Percentiles rank a stretch among this genome's conserved stretches.
phyloP scores from a whole-genome alignment of 2,113 vertebrate species.

The Centropristis striata region DNA sequence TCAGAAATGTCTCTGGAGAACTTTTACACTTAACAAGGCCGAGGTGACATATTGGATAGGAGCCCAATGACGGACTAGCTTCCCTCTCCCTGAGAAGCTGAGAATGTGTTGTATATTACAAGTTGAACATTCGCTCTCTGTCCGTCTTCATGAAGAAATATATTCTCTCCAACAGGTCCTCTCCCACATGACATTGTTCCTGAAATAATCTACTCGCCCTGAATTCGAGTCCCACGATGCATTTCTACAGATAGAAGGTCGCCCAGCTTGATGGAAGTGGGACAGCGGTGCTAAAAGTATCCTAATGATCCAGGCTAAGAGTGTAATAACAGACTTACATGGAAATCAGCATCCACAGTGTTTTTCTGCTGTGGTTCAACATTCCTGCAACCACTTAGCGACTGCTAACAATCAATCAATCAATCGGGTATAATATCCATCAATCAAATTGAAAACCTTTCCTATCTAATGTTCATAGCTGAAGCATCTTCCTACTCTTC shows the following conservation, averaged over 20 bases:
- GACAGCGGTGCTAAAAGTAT: slow-evolving; percentile 74
- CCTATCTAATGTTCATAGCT: slow-evolving; percentile 34
- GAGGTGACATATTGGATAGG: slow-evolving; percentile 53
- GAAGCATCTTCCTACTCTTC: slow-evolving; percentile 18
- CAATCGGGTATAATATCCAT: slow-evolving; percentile 11
- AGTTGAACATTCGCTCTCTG: slow-evolving; percentile 32
- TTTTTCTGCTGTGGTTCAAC: slow-evolving; percentile 14
- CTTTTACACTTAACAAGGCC: slow-evolving; percentile 50
- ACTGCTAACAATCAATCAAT: neutral
- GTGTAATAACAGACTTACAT: slow-evolving; percentile 34
- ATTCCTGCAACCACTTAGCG: neutral
- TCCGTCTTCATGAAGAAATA: slow-evolving; percentile 52
- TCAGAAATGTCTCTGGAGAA: slow-evolving; percentile 56
- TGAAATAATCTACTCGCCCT: slow-evolving; percentile 80
- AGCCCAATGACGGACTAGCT: slow-evolving; percentile 38
- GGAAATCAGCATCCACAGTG: slow-evolving; percentile 10
- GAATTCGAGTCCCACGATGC: slow-evolving; percentile 70
- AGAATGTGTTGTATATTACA: slow-evolving; percentile 23
- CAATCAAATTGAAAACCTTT: neutral
- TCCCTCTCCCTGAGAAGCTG: slow-evolving; percentile 17
- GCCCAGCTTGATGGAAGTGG: slow-evolving; percentile 71
- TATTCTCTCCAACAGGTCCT: slow-evolving; percentile 36
- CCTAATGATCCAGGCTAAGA: slow-evolving; percentile 39
- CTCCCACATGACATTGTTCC: slow-evolving; percentile 70
- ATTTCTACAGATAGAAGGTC: slow-evolving; percentile 71